Conservation (phyloP, 1,140 invertebrate species). For the Lysiphlebus fabarum region DNA sequence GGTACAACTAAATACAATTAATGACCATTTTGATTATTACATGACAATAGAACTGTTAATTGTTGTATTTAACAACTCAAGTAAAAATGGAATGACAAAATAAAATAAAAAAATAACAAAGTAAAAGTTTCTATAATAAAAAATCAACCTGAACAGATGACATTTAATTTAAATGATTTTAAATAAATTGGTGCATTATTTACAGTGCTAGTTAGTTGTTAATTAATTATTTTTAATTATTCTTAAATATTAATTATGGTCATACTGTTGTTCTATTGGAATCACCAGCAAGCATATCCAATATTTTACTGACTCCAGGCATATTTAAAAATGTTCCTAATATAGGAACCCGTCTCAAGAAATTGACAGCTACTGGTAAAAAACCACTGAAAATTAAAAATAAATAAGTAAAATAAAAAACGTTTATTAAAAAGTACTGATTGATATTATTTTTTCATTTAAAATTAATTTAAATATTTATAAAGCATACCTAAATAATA, state of each 20-base stretch:
- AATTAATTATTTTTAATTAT: constrained; percentile 6
- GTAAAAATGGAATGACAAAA: constrained; percentile 2
- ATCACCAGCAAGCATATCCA: constrained; percentile 62
- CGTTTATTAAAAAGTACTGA: too few relatives aligned
- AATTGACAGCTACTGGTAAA: constrained; percentile 86
- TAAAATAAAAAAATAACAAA: constrained; percentile 1
- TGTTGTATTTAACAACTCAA: too few relatives aligned
- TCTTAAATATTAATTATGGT: constrained; percentile 37
- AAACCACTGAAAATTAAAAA: too few relatives aligned
- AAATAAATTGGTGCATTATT: constrained; percentile 25
- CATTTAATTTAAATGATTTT: not conserved
- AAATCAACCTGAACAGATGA: too few relatives aligned
- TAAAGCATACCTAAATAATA: constrained; percentile 69
- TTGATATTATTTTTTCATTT: too few relatives aligned
- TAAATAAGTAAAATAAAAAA: too few relatives aligned
- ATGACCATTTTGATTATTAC: too few relatives aligned
- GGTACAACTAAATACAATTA: too few relatives aligned
- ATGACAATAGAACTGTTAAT: too few relatives aligned
- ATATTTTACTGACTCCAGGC: constrained; percentile 66
- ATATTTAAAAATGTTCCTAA: constrained; percentile 72
- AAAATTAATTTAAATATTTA: constrained; percentile 19
- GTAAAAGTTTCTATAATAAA: constrained; percentile 2
- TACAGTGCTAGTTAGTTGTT: constrained; percentile 32
- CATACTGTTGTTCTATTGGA: constrained; percentile 63
- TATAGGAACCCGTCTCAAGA: constrained; percentile 74